Evolutionary conservation across 2,113 vertebrate genomes (phyloP), one percentile per base, ranked within the genome.

Genomic region (Proteles cristata): DNA sequence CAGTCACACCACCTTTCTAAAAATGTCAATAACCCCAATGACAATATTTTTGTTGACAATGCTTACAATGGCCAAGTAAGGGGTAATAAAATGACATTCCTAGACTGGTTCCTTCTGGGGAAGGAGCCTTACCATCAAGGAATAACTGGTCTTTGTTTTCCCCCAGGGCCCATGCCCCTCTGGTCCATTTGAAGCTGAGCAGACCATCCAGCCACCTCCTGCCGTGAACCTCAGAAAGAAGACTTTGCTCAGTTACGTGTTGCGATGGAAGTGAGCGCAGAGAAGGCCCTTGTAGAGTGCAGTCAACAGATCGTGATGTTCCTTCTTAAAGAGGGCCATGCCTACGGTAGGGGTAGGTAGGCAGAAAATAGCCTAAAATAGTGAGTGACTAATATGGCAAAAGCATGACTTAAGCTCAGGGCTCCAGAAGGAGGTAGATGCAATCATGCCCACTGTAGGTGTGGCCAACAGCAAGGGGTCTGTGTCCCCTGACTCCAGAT

Each of bases 101-200:
- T 23, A 3, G 1, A 7, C 48, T 25, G 50, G 26, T 17, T 53
- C 4, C 33, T 33, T 14, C 17, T 53, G 17, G 16, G 26, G 28
- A 45, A 45, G 1, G 10, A 17, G 10, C 0, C 26, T 45, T 63
- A 76, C n/a, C 50, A 17, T 71, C 4, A 5, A 28, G 63, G 53
- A 58, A 50, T 48, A 16, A 5, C 31, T 2, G 1, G 17, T 3
- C n/a, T 45, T 83, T 83, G 2, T 61, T 35, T 65, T 48, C 69
- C 19, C 7, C 26, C 5, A 33, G 10, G 63, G 10, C 33, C 12
- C 6, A 3, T 1, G 0, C 14, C 35, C 65, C 58, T 63, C 15
- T 48, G 77, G 58, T n/a, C 21, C 9, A 3, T 8, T 21, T 12
- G 26, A 73, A 0, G 45, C 12, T 16, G 6, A 53, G 39, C n/a